These are phyloP conservation scores for Sthenelais limicola DNA, from an alignment of 2,888 invertebrate genomes.

Conservation along the genomic window DNA sequence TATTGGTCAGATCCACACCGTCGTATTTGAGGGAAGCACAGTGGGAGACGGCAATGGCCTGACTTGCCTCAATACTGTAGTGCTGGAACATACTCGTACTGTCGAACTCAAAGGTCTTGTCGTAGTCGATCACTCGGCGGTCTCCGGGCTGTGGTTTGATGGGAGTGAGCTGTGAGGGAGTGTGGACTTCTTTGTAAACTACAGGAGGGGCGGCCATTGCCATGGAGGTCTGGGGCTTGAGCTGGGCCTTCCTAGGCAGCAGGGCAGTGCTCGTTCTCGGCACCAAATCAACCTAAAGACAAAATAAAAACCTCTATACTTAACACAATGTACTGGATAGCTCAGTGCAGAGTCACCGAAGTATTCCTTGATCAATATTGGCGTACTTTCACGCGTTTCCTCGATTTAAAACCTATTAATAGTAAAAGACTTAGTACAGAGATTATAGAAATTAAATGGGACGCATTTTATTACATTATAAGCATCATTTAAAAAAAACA, in stretches of 20 bases:
- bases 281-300: conserved; percentile 15
- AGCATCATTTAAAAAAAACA: too few relatives aligned
- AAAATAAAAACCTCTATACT: not conserved
- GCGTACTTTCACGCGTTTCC: too few relatives aligned
- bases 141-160: conserved; percentile 35
- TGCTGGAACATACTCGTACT: conserved; percentile 44
- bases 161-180: conserved; percentile 47
- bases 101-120: conserved; percentile 37
- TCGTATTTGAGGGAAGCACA: conserved; percentile 36
- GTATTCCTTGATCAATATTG: too few relatives aligned
- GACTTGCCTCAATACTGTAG: conserved; percentile 47
- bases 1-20: conserved; percentile 42
- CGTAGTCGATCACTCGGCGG: conserved; percentile 9
- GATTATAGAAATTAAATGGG: too few relatives aligned
- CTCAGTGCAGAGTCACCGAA: not conserved
- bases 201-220: conserved; percentile 28
- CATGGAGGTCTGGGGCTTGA: conserved; percentile 41
- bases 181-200: conserved; percentile 45
- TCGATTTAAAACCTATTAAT: too few relatives aligned
- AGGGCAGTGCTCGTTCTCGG: conserved; percentile 31
- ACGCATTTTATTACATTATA: too few relatives aligned
- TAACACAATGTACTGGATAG: not conserved
- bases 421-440: too few relatives aligned
- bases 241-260: conserved; percentile 41
- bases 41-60: conserved; percentile 9